Percentiles rank a stretch among this genome's conserved stretches.
Evolutionary conservation across 1,140 invertebrate genomes (phyloP).

Genomic region (Apis florea): DNA sequence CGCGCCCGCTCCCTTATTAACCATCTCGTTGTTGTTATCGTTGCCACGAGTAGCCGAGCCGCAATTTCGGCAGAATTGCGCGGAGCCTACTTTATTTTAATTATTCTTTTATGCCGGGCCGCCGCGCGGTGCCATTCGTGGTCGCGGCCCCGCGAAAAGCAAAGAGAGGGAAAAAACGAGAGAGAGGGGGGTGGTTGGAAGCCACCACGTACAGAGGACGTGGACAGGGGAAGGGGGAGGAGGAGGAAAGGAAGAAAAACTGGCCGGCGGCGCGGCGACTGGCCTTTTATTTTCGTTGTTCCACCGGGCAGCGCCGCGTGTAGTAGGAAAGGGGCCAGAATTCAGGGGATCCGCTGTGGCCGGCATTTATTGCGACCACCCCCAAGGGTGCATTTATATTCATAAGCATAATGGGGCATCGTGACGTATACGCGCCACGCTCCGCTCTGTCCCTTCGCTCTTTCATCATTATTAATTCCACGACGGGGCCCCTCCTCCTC

Average conservation of each 20-base stretch:
- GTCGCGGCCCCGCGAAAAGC: neutral
- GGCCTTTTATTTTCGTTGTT: constrained; percentile 61
- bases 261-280: constrained; percentile 33
- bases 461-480: constrained; percentile 66
- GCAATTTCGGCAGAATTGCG: constrained; percentile 58
- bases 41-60: constrained; percentile 24
- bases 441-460: constrained; percentile 61
- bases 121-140: constrained; percentile 33
- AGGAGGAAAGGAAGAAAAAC: constrained; percentile 46
- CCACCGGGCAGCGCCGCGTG: constrained; percentile 45
- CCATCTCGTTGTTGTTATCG: constrained; percentile 57
- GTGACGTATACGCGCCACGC: constrained; percentile 57
- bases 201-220: neutral
- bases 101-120: constrained; percentile 60
- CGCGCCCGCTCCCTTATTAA: constrained; percentile 14
- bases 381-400: constrained; percentile 67
- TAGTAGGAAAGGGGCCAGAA: constrained; percentile 38
- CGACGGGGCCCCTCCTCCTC: constrained; percentile 18
- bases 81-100: constrained; percentile 62
- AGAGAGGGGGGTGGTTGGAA: neutral
- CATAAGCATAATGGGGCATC: constrained; percentile 67
- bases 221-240: too few species aligned
- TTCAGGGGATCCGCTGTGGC: constrained; percentile 61
- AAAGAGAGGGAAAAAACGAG: neutral
- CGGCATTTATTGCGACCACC: constrained; percentile 65